Evolutionary conservation across 2,797 vertebrate species (phyloP), one percentile per base, ranked within the genome.

Genomic region (Phrynocephalus forsythii): DNA sequence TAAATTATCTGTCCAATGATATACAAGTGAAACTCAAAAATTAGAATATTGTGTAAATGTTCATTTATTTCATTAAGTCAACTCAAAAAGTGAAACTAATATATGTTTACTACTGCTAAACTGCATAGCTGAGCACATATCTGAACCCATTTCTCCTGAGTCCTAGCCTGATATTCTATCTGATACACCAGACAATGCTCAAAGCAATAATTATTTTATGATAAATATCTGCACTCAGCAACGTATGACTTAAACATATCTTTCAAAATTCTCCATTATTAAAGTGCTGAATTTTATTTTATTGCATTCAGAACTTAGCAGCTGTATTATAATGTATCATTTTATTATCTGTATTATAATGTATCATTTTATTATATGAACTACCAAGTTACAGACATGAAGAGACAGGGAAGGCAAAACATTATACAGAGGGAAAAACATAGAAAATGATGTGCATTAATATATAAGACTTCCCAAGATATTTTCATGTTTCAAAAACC

Each of bases 351-450:
- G 82, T 72, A 48, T 33, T 90, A 3, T 68, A 91, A 85, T 88
- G 52, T 2, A 73, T 88, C 11, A 81, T 86, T 90, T 90, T 9
- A 63, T 77, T 80, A 16, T 1, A 86, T 48, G 79, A 69, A 71
- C 77, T 76, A 26, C 5, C 85, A 48, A 77, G 66, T 79, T 2
- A 90, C 90, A 67, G 20, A 76, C 1, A 83, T 84, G 44, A 88
- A 87, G 86, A 63, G 60, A 15, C 90, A 66, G 48, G 15, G n/a
- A 33, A 24, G 63, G 77, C 30, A 82, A 84, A 76, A 91, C 24
- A 82, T 33, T 33, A 33, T 90, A 86, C n/a, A 85, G 67, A 88
- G 44, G 88, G 38, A 44, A 44, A 10, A 91, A 71, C 87, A 88
- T 80, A 68, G 71, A 92, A 56, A 72, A 30, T 1, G 83, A 91